Conservation (phyloP, 2,113 vertebrate genomes). For the Hippocampus comes region DNA sequence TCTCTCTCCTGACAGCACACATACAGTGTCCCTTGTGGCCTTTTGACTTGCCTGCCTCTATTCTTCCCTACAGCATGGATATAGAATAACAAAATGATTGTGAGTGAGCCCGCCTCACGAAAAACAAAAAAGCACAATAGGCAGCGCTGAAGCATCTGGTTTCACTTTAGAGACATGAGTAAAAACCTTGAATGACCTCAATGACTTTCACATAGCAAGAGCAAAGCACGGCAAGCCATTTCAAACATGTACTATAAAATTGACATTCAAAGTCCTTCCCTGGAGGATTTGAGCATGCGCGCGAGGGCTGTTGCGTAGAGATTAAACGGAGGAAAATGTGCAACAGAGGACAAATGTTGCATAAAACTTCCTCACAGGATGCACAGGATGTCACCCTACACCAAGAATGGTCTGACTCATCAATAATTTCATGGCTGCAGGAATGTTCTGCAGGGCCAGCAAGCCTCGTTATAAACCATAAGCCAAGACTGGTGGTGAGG, state of each 20-base stretch:
- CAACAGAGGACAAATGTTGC: neutral
- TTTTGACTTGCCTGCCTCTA: conserved; percentile 22
- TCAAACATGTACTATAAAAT: conserved; percentile 2
- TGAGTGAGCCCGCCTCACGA: conserved; percentile 1
- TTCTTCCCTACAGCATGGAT: conserved; percentile 26
- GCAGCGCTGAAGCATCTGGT: conserved; percentile 36
- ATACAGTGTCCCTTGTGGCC: conserved; percentile 17
- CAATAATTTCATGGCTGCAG: conserved; percentile 59
- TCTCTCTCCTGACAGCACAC: conserved; percentile 28
- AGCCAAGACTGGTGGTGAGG: neutral
- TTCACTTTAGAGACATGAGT: conserved; percentile 26
- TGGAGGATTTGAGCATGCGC: neutral
- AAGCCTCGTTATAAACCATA: neutral
- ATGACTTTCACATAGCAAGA: conserved; percentile 7
- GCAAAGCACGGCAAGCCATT: neutral
- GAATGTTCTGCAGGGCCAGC: conserved; percentile 16
- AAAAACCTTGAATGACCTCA: conserved; percentile 1
- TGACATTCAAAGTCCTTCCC: conserved; percentile 17
- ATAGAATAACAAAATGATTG: conserved; percentile 28
- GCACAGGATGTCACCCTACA: conserved; percentile 46
- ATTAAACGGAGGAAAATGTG: neutral
- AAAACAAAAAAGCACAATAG: neutral
- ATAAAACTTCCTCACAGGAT: neutral
- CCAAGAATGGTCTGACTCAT: conserved; percentile 47
- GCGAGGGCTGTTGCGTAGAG: neutral